phyloP scores from a whole-genome alignment of 2,797 vertebrate species.

The Dromococcyx pavoninus region DNA sequence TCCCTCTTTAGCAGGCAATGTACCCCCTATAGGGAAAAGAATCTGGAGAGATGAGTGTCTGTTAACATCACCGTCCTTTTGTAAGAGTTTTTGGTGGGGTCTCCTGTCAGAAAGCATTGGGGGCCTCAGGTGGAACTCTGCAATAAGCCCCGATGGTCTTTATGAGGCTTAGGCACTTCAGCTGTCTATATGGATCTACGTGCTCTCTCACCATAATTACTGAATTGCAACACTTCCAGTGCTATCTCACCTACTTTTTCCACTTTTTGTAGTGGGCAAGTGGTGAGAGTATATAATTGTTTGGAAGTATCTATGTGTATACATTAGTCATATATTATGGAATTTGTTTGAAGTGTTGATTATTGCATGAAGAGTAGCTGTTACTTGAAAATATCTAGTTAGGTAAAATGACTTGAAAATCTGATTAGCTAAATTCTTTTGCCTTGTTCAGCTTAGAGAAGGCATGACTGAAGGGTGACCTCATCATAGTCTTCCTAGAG shows the following conservation, averaged over 20 bases:
- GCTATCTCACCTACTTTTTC: background rate
- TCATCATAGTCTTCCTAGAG: background rate
- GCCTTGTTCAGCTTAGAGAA: background rate
- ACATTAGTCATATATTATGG: background rate
- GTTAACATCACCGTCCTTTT: background rate
- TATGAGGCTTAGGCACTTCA: accelerated
- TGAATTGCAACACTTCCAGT: background rate
- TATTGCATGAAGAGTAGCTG: background rate
- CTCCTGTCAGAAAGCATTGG: background rate
- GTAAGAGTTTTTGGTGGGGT: background rate
- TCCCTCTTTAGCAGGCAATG: background rate
- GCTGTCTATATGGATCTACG: background rate
- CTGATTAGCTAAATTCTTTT: background rate
- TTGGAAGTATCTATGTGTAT: background rate
- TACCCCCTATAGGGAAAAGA: background rate
- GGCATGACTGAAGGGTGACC: background rate
- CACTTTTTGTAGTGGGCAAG: background rate
- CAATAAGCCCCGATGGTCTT: background rate
- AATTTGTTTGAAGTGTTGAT: background rate
- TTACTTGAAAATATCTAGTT: background rate
- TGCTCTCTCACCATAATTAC: background rate
- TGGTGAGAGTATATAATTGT: background rate
- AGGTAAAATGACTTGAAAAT: background rate
- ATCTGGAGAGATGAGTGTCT: no score
- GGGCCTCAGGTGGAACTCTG: background rate